Evolutionary conservation across 2,113 vertebrate genomes (phyloP), one percentile per base, ranked within the genome.

Genomic region (Promerops cafer): DNA sequence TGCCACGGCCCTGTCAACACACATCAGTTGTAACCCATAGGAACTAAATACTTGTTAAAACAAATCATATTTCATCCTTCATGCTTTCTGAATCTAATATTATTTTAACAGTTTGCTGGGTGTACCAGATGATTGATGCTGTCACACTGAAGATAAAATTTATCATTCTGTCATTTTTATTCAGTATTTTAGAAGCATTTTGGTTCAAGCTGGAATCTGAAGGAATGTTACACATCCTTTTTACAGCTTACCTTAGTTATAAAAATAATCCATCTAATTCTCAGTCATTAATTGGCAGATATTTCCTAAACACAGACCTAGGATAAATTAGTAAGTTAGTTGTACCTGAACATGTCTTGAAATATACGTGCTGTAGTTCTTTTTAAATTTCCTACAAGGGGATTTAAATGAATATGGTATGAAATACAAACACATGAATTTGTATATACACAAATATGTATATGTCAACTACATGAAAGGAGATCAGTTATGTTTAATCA

Each of bases 61-160:
- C 31, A 89, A 86, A 54, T 90, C 20, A 0, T 83, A 68, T 90
- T 92, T 88, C 88, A 83, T 92, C 79, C 52, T 83, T 79, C 54
- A 17, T 80, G 35, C 45, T 86, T 95, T 94, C 77, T 80, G 63
- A 87, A 74, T 71, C 39, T 75, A 60, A 75, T 78, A 59, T 11
- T 86, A 13, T 81, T 94, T 86, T 66, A 90, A 52, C 75, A 68
- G 33, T 75, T 88, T 82, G 10, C 33, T 90, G 65, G 15, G 19
- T 78, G 33, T 66, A 84, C 52, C 28, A 78, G 76, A 40, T 93
- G 92, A 96, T 82, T 76, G 89, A 92, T 95, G 74, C 61, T 93
- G 87, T 94, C 85, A 83, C 28, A 44, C 24, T 76, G 74, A 33
- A 72, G 65, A 92, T 80, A 84, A 76, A 75, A 82, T 81, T 37